Base-by-base conservation (phyloP, 2,113 vertebrate genomes). In the Desmodus rotundus region DNA sequence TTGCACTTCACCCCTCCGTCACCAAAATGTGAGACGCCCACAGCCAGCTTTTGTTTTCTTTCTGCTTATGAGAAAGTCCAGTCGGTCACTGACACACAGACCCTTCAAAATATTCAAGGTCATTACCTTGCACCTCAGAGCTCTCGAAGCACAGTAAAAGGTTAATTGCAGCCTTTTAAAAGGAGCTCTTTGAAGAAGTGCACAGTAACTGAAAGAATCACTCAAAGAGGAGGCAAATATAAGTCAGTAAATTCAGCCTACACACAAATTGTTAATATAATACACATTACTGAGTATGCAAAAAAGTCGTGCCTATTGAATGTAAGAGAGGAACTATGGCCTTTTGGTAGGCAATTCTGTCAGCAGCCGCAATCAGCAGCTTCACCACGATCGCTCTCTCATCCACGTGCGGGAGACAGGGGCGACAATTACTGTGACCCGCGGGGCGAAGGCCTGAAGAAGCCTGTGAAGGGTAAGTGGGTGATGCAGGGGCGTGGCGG, bases 51-150 rank as follows among this genome's bases (percentile, higher is more conserved):
- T 33, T 76, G 13, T 38, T 41, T 72, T 47, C 33, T 41, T 81
- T 76, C 33, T 63, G 9, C 38, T 89, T 58, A 28, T 47, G 63
- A 84, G 61, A 82, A 89, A 72, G 28, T 68, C 54, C 19, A 4
- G 7, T 74, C 33, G 6, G 7, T 74, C 33, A 58, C 20, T 41
- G 33, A 87, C 15, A 50, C 22, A 87, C 12, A 65, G 16, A 91
- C 20, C 81, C 68, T 63, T 47, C 36, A 41, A 91, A 93, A 83
- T 58, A 83, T 19, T 73, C 87, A 84, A 89, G 87, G 58, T 83
- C 10, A 80, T 33, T 7, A 20, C 50, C 83, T 33, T 45, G 56
- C n/a, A 89, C 65, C 61, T 89, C 74, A 87, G 41, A 86, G 63
- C 10, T n/a, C 43, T 73, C 41, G 10, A 14, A 20, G 16, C 20